Evolutionary conservation across 2,888 invertebrate species (phyloP), one percentile per base, ranked within the genome.

Genomic region (Parasteatoda lunata): DNA sequence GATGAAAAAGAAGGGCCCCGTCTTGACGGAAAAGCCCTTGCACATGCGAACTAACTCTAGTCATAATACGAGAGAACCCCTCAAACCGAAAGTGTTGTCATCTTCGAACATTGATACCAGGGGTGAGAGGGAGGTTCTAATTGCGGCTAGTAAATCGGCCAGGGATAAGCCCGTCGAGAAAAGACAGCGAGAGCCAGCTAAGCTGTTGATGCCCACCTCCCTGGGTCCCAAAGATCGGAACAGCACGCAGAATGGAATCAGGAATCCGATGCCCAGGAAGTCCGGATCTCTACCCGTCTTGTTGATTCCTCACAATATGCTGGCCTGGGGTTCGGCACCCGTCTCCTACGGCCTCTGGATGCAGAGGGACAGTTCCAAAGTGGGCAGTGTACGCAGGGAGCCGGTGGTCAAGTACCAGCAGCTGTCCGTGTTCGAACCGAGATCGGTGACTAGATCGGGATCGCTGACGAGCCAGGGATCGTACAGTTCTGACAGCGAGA

Each of bases 381-480:
- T 65, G 66, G 68, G 49, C 30, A 64, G 70, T 30, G n/a, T 49
- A 15, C 80, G 69, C 64, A 59, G 64, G 69, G 65, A 76, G 70
- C 70, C 52, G 72, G 59, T 52, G 13, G 73, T 49, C 47, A 65
- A 48, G 45, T 59, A 71, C 8, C 52, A 54, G 30, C 13, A 72
- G 45, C 59, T 54, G 30, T 69, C 15, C 11, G 70, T 54, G 15
- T 54, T 52, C 48, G 70, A 76, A 65, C 81, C 84, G 70, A 45
- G 77, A 54, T 81, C 79, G 52, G 87, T 87, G 65, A 81, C 80
- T 30, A 83, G 87, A 77, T 87, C 89, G 70, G 89, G 89, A 4
- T 89, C 89, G 48, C 71, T 89, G 69, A 89, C 80, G 65, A 89
- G 89, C 64, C 89, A 89, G 70, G 86, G 87, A 7, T 89, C 89